Evolutionary conservation across 2,797 vertebrate species (phyloP).

Genomic region (Cryptoblepharus egeriae): DNA sequence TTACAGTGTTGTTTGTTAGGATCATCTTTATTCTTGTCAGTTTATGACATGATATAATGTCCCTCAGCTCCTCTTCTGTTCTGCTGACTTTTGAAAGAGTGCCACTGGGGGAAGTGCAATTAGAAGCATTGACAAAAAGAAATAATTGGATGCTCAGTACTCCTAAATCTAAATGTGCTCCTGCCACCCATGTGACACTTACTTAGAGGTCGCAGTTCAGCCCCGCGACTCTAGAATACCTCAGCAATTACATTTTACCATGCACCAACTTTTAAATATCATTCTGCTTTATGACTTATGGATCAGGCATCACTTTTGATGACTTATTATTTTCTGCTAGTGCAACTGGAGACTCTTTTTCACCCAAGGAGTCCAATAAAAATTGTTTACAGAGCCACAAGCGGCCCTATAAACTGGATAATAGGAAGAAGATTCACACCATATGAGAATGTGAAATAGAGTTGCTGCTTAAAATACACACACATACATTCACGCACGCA

Average conservation of each 20-base stretch:
- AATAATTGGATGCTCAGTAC: rapidly evolving
- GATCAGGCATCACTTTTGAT: neutral
- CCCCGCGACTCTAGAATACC: slow-evolving; percentile 21
- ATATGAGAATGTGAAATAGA: slow-evolving; percentile 8
- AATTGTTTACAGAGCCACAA: slow-evolving; percentile 18
- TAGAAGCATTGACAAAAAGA: slow-evolving; percentile 32
- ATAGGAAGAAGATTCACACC: slow-evolving; percentile 16
- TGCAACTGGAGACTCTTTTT: neutral
- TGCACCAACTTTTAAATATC: slow-evolving; percentile 25
- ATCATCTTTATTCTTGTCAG: slow-evolving; percentile 24
- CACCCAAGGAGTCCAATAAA: slow-evolving; percentile 10
- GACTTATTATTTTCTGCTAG: slow-evolving; percentile 30
- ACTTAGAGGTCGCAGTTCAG: slow-evolving; percentile 36
- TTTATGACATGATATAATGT: slow-evolving; percentile 10
- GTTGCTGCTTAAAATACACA: slow-evolving; percentile 37
- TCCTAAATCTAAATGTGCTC: slow-evolving; percentile 3
- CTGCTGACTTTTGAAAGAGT: slow-evolving; percentile 32
- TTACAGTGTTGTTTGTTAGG: neutral
- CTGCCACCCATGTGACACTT: neutral
- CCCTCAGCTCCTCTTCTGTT: slow-evolving; percentile 2
- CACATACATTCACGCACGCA: no score
- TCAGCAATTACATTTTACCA: slow-evolving; percentile 27
- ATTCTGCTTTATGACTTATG: slow-evolving; percentile 6
- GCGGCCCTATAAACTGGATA: neutral
- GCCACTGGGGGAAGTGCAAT: slow-evolving; percentile 13